Conservation (phyloP, 2,888 invertebrate species). For the Acronicta alni region DNA sequence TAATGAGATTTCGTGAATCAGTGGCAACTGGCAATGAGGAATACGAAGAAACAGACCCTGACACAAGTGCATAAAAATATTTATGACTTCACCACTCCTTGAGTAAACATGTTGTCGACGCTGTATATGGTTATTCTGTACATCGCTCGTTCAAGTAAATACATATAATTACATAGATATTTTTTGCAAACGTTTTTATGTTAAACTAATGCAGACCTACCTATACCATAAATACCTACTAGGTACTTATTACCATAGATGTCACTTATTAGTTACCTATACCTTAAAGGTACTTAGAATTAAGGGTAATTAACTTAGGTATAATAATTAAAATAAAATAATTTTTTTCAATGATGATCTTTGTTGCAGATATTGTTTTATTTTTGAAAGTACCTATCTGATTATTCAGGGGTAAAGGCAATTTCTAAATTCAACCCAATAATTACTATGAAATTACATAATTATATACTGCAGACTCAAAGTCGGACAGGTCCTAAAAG, state of each 20-base stretch:
- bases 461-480: not conserved
- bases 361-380: too few relatives aligned
- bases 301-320: too few relatives aligned
- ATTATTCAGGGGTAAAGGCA: too few relatives aligned
- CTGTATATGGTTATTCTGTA: slow-evolving; percentile 53
- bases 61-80: slow-evolving; percentile 65
- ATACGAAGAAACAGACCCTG: slow-evolving; percentile 71
- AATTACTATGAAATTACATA: too few relatives aligned
- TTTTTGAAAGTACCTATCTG: too few relatives aligned
- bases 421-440: too few relatives aligned
- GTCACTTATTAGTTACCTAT: too few relatives aligned
- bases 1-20: slow-evolving; percentile 54
- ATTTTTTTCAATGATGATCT: too few relatives aligned
- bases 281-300: too few relatives aligned
- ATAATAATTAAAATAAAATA: too few relatives aligned
- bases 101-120: slow-evolving; percentile 39
- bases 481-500: not conserved
- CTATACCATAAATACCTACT: too few relatives aligned
- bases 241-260: too few relatives aligned
- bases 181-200: slow-evolving; percentile 27
- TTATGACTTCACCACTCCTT: slow-evolving; percentile 57
- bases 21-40: slow-evolving; percentile 68
- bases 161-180: not conserved
- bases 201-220: slow-evolving; percentile 7
- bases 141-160: slow-evolving; percentile 48